phyloP scores from a whole-genome alignment of 2,888 invertebrate species.

The Lithophane semibrunnea region DNA sequence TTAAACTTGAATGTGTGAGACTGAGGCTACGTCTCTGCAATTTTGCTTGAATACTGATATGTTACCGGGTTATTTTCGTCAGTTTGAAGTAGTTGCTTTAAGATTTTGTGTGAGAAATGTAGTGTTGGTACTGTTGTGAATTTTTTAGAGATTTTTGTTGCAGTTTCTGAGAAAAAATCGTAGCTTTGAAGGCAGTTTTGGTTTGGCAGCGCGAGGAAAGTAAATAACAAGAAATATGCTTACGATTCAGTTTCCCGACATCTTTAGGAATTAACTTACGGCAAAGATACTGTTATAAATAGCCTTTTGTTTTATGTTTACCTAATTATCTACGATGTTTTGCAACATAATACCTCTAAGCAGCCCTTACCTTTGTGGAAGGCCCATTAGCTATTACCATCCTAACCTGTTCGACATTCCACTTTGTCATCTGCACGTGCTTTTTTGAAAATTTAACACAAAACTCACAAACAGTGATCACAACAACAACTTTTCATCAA shows the following conservation, averaged over 20 bases:
- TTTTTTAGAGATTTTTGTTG: not conserved
- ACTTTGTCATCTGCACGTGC: too few relatives aligned
- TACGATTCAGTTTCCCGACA: not conserved
- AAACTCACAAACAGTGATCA: too few relatives aligned
- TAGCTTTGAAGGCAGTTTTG: not conserved
- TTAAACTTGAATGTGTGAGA: conserved; percentile 56
- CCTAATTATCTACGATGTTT: too few relatives aligned
- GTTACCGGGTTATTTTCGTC: conserved; percentile 40
- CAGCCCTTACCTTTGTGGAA: too few relatives aligned
- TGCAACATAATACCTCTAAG: too few relatives aligned
- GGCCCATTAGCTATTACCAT: too few relatives aligned
- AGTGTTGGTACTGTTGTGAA: not conserved
- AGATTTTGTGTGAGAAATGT: conserved; percentile 28
- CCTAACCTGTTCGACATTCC: too few relatives aligned
- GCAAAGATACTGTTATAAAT: too few relatives aligned
- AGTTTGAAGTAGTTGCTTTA: conserved; percentile 44
- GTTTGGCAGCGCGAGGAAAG: not conserved
- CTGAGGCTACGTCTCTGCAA: conserved; percentile 25
- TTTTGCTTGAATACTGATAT: conserved; percentile 48
- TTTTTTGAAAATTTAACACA: too few relatives aligned
- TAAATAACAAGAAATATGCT: not conserved
- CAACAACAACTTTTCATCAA: too few relatives aligned
- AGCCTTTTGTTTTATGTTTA: too few relatives aligned
- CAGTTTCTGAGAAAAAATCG: not conserved
- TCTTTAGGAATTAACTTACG: not conserved